Conservation (phyloP, 1,140 invertebrate genomes). For the Leguminivora glycinivorella region DNA sequence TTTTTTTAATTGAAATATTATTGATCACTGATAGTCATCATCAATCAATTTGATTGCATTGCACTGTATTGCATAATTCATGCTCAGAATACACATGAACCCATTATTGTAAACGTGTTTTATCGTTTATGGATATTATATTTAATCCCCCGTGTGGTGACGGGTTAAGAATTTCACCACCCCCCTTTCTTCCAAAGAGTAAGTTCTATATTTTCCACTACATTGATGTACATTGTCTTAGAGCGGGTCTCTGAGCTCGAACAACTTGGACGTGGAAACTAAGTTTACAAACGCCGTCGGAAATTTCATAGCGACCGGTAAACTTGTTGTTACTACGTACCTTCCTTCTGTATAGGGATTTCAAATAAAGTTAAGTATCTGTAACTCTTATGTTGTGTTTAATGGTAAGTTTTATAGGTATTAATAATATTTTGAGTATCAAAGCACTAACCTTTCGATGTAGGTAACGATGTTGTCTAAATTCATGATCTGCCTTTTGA, state of each 20-base stretch:
- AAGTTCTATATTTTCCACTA: constrained; percentile 35
- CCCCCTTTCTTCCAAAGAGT: not conserved
- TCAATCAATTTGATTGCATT: too few relatives aligned
- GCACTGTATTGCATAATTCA: too few relatives aligned
- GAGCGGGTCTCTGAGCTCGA: constrained; percentile 31
- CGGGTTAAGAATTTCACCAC: too few relatives aligned
- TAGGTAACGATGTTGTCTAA: too few relatives aligned
- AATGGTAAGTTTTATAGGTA: not conserved
- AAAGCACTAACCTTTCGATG: not conserved
- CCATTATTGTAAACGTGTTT: too few relatives aligned
- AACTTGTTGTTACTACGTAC: constrained; percentile 33
- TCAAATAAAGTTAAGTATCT: constrained; percentile 31
- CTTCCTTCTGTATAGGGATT: constrained; percentile 42
- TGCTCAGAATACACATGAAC: too few relatives aligned
- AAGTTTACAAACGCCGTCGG: constrained; percentile 49
- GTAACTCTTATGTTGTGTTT: not conserved
- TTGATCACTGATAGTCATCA: too few relatives aligned
- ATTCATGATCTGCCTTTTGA: too few relatives aligned
- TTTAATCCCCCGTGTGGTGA: too few relatives aligned
- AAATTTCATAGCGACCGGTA: constrained; percentile 48
- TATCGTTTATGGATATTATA: too few relatives aligned
- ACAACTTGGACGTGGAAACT: constrained; percentile 41
- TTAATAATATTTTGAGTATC: not conserved
- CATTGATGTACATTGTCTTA: constrained; percentile 42
- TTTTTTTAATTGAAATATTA: too few relatives aligned